Conservation (phyloP, 2,797 vertebrate genomes). For the Anguilla anguilla region DNA sequence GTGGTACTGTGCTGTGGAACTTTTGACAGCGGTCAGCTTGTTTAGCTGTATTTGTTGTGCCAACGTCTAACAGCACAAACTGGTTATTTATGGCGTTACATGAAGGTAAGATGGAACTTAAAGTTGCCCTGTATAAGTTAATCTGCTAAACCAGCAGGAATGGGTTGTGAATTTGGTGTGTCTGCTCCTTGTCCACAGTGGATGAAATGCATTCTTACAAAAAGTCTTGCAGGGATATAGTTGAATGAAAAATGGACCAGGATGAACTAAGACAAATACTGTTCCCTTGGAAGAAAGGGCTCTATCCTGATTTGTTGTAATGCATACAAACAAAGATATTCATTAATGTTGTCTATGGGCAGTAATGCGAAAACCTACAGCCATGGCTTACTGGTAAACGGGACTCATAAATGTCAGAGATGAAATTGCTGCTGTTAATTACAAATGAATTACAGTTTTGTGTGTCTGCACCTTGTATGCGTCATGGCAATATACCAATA, state of each 20-base stretch:
- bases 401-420: neutral
- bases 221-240: neutral
- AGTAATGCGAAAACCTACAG: neutral
- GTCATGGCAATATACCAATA: slow-evolving; percentile 54
- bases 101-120: neutral
- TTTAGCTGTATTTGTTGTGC: neutral
- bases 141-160: neutral
- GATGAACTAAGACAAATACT: neutral
- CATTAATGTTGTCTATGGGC: neutral
- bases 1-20: neutral
- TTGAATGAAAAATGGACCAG: neutral
- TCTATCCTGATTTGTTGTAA: neutral
- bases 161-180: neutral
- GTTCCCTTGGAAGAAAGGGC: neutral
- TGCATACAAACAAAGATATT: neutral
- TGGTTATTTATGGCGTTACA: neutral
- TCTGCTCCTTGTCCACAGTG: neutral
- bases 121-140: neutral
- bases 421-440: neutral
- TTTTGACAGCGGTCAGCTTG: neutral
- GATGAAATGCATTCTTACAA: neutral
- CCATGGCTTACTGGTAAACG: neutral
- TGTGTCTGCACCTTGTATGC: slow-evolving; percentile 49
- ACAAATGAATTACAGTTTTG: neutral
- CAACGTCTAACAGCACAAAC: neutral